Evolutionary conservation across 2,888 invertebrate species (phyloP).

Genomic region (Matsumyia berberina): DNA sequence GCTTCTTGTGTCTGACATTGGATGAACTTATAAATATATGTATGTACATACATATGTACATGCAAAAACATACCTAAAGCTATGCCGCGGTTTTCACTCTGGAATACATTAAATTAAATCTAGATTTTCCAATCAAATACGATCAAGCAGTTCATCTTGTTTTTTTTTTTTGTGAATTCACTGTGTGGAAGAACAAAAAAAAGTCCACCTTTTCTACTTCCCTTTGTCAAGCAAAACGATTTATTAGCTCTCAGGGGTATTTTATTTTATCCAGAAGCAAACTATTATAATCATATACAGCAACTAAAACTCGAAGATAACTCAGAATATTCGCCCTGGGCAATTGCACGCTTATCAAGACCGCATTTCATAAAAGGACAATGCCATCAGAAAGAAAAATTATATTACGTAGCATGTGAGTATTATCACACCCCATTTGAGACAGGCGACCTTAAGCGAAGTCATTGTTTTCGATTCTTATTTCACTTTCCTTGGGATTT

Average conservation of each 20-base stretch:
- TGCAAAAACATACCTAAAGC: neutral
- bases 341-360: slow-evolving; percentile 47
- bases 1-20: neutral
- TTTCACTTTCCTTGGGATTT: neutral
- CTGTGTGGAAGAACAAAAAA: neutral
- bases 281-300: slow-evolving; percentile 38
- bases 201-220: neutral
- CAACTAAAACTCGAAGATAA: slow-evolving; percentile 31
- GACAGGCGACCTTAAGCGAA: slow-evolving; percentile 13
- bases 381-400: slow-evolving; percentile 29
- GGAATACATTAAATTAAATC: slow-evolving; percentile 65
- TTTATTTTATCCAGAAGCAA: slow-evolving; percentile 7
- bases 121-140: slow-evolving; percentile 79
- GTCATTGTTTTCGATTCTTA: slow-evolving; percentile 18
- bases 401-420: slow-evolving; percentile 22
- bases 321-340: slow-evolving; percentile 28
- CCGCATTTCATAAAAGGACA: slow-evolving; percentile 32
- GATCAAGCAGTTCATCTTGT: slow-evolving; percentile 75
- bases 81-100: neutral
- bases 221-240: slow-evolving; percentile 17
- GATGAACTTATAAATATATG: too few species aligned
- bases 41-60: too few species aligned
- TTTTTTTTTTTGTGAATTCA: neutral
- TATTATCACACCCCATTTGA: slow-evolving; percentile 70
- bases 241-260: slow-evolving; percentile 55